These are phyloP conservation scores for Teinopalpus imperialis DNA, from an alignment of 2,888 invertebrate species.

Conservation along the genomic window DNA sequence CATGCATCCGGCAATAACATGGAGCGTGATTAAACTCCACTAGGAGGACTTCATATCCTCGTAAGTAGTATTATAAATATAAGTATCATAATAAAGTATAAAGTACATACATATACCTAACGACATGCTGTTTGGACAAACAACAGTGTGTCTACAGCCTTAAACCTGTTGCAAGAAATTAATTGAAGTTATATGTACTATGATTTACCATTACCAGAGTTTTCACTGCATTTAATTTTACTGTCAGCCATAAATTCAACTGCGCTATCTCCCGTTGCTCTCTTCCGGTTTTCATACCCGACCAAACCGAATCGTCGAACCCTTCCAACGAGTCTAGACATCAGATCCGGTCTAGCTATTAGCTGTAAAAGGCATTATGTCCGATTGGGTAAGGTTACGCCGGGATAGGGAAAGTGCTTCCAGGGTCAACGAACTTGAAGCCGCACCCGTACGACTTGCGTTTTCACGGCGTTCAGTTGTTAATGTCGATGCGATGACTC, in stretches of 20 bases:
- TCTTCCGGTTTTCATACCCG: constrained; percentile 14
- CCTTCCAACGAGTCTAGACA: constrained; percentile 14
- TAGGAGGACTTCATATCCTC: no score
- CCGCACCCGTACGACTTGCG: constrained; percentile 18
- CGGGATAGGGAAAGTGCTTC: constrained; percentile 48
- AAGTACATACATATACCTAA: no score
- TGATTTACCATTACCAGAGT: no score
- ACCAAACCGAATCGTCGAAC: background rate
- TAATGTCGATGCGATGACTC: no score
- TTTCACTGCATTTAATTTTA: background rate
- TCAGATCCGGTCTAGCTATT: constrained; percentile 16
- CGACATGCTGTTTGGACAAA: no score
- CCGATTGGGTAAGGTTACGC: constrained; percentile 26
- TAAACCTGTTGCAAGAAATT: no score
- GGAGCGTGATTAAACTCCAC: no score
- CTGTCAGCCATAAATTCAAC: constrained; percentile 15
- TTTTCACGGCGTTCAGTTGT: constrained; percentile 16
- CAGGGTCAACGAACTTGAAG: constrained; percentile 42
- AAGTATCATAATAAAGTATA: no score
- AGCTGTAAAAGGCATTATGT: constrained; percentile 8
- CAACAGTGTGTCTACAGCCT: no score
- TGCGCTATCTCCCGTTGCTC: background rate
- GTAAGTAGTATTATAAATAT: no score
- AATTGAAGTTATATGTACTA: no score
- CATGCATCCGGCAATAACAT: no score